Percentiles rank a stretch among this genome's conserved stretches.
Conservation (phyloP, 1,140 invertebrate species). For the Hypsibius dujardini region DNA sequence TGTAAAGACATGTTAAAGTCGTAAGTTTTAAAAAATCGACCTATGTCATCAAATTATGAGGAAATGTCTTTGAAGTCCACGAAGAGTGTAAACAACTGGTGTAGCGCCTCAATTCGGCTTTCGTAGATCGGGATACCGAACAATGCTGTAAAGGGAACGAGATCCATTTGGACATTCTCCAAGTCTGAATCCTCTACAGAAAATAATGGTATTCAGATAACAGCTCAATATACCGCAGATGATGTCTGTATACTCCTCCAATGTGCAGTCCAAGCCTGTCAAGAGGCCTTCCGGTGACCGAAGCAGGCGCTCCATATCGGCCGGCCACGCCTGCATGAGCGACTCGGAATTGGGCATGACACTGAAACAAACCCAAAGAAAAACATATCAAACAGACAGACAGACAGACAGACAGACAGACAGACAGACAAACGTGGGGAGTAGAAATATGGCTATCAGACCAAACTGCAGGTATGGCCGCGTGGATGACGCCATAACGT, state of each 20-base stretch:
- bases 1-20: too few species aligned
- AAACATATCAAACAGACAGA: too few species aligned
- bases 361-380: background rate
- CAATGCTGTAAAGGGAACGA: background rate
- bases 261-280: background rate
- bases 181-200: background rate
- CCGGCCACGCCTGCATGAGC: slow-evolving; percentile 8
- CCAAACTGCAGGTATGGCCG: background rate
- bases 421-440: too few species aligned
- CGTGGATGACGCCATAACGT: background rate
- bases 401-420: too few species aligned
- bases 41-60: too few species aligned
- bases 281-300: background rate
- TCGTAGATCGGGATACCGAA: slow-evolving; percentile 7
- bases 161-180: too few species aligned
- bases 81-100: background rate
- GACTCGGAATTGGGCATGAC: background rate
- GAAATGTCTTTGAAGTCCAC: background rate
- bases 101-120: background rate
- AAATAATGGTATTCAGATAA: background rate
- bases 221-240: slow-evolving; percentile 7
- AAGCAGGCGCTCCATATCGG: slow-evolving; percentile 1
- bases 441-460: too few species aligned
- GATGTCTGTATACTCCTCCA: slow-evolving; percentile 13
- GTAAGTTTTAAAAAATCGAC: too few species aligned